phyloP scores from a whole-genome alignment of 2,113 vertebrate genomes.

The Strix aluco region DNA sequence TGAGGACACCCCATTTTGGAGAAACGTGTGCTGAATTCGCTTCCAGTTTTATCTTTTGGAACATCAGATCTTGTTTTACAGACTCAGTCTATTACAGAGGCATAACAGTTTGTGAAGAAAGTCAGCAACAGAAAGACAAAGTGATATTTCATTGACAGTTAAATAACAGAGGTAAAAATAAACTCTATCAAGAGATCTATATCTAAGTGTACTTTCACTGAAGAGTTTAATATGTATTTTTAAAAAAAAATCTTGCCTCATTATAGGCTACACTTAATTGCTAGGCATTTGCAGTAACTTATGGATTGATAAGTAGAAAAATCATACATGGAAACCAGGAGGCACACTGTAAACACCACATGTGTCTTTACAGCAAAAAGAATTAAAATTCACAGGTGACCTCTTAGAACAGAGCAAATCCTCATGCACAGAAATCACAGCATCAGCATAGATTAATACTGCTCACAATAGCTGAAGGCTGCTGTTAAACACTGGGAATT shows the following conservation, averaged over 20 bases:
- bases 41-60: not conserved
- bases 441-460: not conserved
- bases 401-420: not conserved
- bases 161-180: not conserved
- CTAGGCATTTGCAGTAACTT: not conserved
- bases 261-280: constrained; percentile 49
- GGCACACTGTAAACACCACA: not conserved
- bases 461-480: not conserved
- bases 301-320: not conserved
- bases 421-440: not conserved
- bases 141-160: not conserved
- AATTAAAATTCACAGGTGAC: not conserved
- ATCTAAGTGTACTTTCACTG: not conserved
- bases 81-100: not conserved
- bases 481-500: not conserved
- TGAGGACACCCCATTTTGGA: not conserved
- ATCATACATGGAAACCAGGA: not conserved
- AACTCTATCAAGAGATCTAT: not conserved
- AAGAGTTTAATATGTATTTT: not conserved
- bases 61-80: not conserved
- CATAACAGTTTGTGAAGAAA: not conserved
- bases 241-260: constrained; percentile 17
- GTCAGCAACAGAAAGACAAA: not conserved
- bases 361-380: not conserved
- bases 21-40: accelerated